Evolutionary conservation across 2,113 vertebrate species (phyloP).

Genomic region (Pygoscelis adeliae): DNA sequence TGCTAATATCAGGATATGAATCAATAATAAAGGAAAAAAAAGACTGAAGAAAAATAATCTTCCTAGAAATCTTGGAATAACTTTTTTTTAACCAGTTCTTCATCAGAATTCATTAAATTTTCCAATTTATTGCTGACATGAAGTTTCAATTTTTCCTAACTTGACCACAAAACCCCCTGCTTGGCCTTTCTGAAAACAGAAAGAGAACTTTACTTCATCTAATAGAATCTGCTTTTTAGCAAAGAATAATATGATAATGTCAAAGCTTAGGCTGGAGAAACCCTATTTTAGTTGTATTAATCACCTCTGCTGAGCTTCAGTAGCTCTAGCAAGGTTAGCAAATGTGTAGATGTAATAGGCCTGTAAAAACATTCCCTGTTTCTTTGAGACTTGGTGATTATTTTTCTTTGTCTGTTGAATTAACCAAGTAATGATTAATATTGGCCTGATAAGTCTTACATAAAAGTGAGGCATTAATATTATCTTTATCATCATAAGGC

Average conservation of each 20-base stretch:
- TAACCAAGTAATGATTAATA: not conserved
- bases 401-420: conserved; percentile 17
- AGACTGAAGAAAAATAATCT: not conserved
- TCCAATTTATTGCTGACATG: not conserved
- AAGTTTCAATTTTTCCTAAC: not conserved
- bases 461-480: not conserved
- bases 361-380: conserved; percentile 5
- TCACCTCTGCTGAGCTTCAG: not conserved
- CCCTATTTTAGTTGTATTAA: not conserved
- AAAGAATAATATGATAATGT: not conserved
- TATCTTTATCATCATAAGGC: not conserved
- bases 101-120: not conserved
- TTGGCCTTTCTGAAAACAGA: not conserved
- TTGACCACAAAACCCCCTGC: not conserved
- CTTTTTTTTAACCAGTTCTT: not conserved
- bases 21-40: not conserved
- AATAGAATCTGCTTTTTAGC: not conserved
- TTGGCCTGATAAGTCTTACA: not conserved
- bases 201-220: not conserved
- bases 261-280: not conserved
- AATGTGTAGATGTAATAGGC: not conserved
- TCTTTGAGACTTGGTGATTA: conserved; percentile 3
- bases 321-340: not conserved
- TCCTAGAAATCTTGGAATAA: not conserved
- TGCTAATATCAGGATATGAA: not conserved